These are phyloP conservation scores for Cheirogaleus medius DNA, from an alignment of 2,113 vertebrate species.

Conservation along the genomic window DNA sequence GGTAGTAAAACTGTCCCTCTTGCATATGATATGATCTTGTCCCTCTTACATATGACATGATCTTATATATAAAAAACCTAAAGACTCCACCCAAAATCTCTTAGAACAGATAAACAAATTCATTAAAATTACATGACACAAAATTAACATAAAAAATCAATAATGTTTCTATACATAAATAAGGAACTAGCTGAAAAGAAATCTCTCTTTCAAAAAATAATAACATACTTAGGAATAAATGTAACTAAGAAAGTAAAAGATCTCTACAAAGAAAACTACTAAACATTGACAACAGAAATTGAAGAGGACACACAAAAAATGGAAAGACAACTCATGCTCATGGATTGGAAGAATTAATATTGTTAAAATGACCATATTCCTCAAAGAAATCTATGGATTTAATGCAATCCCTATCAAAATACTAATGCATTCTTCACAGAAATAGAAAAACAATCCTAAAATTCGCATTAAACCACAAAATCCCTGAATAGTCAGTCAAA, in stretches of 20 bases:
- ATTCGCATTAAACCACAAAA: neutral
- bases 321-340: neutral
- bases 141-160: neutral
- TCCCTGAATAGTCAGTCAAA: neutral
- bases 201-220: neutral
- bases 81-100: neutral
- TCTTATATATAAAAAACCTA: neutral
- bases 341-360: neutral
- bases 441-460: neutral
- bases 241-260: neutral
- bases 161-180: neutral
- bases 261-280: neutral
- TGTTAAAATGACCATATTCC: neutral
- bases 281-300: neutral
- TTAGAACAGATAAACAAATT: neutral
- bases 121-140: neutral
- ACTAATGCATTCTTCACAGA: neutral
- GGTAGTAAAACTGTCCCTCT: neutral
- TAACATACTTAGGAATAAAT: neutral
- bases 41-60: neutral
- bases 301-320: neutral
- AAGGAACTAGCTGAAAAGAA: neutral
- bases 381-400: neutral
- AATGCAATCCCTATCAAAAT: neutral
- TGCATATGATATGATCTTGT: neutral